Percentiles rank a stretch among this genome's conserved stretches.
Evolutionary conservation across 2,888 invertebrate genomes (phyloP).

Genomic region (Calliphora vomitoria): DNA sequence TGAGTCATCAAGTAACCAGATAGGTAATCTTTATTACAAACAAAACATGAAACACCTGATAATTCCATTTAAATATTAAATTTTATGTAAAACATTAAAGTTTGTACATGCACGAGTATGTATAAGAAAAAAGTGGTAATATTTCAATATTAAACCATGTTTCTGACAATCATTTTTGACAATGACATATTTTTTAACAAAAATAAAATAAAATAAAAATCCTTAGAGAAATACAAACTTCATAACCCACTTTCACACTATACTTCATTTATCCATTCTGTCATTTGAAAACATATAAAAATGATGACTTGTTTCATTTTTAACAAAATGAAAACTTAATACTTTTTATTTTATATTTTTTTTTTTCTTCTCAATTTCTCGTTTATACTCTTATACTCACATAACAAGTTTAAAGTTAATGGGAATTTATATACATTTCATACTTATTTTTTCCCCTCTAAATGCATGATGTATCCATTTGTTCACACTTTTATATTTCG

Average conservation of each 20-base stretch:
- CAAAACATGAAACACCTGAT: no score
- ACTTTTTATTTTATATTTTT: no score
- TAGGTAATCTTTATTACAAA: no score
- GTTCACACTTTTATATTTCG: not conserved
- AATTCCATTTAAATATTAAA: not conserved
- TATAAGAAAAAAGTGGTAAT: not conserved
- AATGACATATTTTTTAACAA: slow-evolving; percentile 31
- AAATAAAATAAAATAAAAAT: not conserved
- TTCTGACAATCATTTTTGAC: slow-evolving; percentile 30
- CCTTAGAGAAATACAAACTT: not conserved
- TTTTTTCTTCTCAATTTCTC: not conserved
- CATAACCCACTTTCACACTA: no score
- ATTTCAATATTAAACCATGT: not conserved
- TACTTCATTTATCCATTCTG: not conserved
- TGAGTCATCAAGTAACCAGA: no score
- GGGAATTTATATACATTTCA: not conserved
- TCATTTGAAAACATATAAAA: not conserved
- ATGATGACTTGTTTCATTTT: slow-evolving; percentile 3
- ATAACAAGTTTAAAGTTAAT: slow-evolving; percentile 25
- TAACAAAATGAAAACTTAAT: not conserved
- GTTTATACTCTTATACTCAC: not conserved
- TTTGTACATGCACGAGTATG: not conserved
- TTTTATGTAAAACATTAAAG: not conserved
- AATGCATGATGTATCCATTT: not conserved
- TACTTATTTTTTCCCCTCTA: not conserved